Base-by-base conservation (phyloP, 2,888 invertebrate genomes). In the Lathronympha strigana region DNA sequence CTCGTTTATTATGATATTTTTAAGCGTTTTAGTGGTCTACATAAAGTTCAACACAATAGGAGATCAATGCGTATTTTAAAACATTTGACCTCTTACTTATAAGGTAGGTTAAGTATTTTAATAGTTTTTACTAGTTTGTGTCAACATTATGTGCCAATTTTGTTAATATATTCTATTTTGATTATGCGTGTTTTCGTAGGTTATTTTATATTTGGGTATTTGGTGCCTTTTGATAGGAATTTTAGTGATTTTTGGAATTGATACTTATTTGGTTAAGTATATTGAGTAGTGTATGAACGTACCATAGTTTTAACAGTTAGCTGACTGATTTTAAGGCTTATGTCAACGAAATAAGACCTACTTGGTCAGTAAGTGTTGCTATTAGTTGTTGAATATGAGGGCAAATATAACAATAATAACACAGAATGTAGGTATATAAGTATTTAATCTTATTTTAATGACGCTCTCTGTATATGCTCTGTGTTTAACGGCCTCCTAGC, bases 141-240 rank as follows among this genome's bases (percentile, higher is more conserved):
- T 54, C n/a, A n/a, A n/a, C n/a, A n/a, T n/a, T 5, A 43, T 58
- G 58, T 58, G 58, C 58, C 58, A 58, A 58, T 36, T 58, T 23
- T 47, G 1, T 47, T 47, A 33, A 33, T 47, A 47, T 47, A 61
- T 54, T 28, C 5, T 11, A 45, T 31, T 38, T 36, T 25, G n/a
- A 43, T 62, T 15, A 13, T 19, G 33, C 5, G 9, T 50, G 33
- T 45, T 33, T 43, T 55, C 19, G 28, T 53, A 28, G 11, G 19
- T 62, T 54, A 51, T 36, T 33, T 11, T 21, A 8, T 47, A 15
- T 50, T 25, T n/a, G 36, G 15, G 15, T 47, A 53, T 33, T 62
- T 13, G 23, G 28, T 54, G 51, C 4, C 2, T 33, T 33, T 47
- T 33, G 21, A 45, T 47, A 47, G 15, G 15, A 31, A 49, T 38